A percentile compares a stretch with the other conserved stretches of the same genome.
Evolutionary conservation across 2,113 vertebrate species (phyloP).

Genomic region (Sclerurus mexicanus): DNA sequence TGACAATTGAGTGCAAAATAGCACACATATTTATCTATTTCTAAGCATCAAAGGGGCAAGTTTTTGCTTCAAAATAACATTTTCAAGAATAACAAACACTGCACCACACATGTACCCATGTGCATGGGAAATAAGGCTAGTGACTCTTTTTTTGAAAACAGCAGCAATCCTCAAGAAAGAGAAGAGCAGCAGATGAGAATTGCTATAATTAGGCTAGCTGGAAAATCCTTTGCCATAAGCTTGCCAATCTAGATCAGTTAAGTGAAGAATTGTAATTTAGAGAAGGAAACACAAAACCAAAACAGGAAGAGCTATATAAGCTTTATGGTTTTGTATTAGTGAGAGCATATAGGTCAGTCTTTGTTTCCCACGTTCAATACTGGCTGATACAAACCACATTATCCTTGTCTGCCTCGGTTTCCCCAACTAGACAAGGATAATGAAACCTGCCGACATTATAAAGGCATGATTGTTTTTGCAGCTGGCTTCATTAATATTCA

Average conservation of each 20-base stretch:
- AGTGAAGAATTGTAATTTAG: background rate
- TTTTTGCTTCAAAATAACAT: background rate
- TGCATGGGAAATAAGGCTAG: background rate
- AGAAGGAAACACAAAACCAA: background rate
- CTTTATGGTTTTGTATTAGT: background rate
- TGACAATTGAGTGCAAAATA: constrained; percentile 57
- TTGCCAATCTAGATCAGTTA: background rate
- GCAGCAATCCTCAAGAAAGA: background rate
- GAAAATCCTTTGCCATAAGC: background rate
- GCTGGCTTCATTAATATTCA: constrained; percentile 40
- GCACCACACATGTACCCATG: background rate
- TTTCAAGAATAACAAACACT: background rate
- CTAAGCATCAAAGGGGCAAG: background rate
- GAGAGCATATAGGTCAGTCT: background rate
- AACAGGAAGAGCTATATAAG: background rate
- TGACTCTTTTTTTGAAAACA: background rate
- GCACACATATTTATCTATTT: background rate
- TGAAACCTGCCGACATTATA: background rate
- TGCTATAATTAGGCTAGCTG: background rate
- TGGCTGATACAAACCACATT: background rate
- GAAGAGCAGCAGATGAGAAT: background rate
- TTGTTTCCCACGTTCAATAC: background rate
- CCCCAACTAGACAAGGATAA: background rate
- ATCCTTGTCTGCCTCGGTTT: background rate
- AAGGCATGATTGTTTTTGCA: background rate